These are phyloP conservation scores for Hippopotamus amphibius DNA, from an alignment of 2,113 vertebrate genomes.

Conservation along the genomic window DNA sequence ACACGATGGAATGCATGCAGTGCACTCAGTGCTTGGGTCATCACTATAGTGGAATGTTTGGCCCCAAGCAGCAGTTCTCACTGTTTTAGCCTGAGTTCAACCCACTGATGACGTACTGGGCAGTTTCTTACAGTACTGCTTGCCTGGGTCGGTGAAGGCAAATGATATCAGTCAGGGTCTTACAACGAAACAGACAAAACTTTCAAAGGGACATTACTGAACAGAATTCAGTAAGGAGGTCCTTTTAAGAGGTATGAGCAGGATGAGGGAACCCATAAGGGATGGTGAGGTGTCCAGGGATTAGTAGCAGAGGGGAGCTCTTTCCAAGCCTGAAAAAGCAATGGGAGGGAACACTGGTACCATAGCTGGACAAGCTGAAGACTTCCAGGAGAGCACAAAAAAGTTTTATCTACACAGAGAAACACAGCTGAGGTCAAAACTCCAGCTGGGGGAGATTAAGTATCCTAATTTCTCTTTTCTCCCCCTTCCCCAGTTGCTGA, in stretches of 20 bases:
- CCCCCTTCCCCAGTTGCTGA: not conserved
- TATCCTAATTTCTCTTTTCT: not conserved
- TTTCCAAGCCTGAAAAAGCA: not conserved
- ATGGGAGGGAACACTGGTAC: not conserved
- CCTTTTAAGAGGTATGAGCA: not conserved
- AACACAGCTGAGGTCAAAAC: not conserved
- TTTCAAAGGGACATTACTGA: not conserved
- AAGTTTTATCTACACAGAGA: not conserved
- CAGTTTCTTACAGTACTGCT: not conserved
- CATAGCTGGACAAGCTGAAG: not conserved
- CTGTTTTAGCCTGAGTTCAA: not conserved
- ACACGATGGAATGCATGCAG: rapidly evolving
- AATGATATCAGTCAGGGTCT: too few species aligned
- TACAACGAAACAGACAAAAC: not conserved
- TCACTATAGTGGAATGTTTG: not conserved
- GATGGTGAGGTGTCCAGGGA: not conserved
- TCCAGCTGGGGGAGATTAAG: not conserved
- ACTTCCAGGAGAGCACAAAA: not conserved
- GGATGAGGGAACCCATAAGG: not conserved
- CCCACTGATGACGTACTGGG: not conserved
- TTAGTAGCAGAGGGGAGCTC: not conserved
- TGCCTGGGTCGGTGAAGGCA: not conserved
- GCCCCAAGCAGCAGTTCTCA: not conserved
- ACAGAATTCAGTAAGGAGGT: not conserved
- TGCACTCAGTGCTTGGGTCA: not conserved